Base-by-base conservation (phyloP, 2,797 vertebrate species). In the Hoplostethus atlanticus region DNA sequence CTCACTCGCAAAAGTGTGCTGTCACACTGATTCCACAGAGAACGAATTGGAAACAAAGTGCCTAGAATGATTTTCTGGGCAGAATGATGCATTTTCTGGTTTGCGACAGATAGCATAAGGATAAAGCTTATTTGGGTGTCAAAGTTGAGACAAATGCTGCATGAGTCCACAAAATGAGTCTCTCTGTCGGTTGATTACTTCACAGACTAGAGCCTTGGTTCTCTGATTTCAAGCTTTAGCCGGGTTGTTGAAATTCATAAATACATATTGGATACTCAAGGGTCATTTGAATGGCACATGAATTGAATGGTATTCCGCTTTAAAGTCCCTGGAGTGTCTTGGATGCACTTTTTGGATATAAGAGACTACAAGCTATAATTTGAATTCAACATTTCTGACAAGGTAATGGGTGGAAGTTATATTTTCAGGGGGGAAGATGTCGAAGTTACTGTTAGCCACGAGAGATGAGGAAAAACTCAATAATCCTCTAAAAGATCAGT, bases 281-380 rank as follows among this genome's bases (percentile, higher is more conserved):
- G 57, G 66, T 70, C 61, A 54, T 46, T 53, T 53, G 50, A 62
- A n/a, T 2, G 47, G 70, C 60, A 36, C 34, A 48, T 34, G n/a
- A 65, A 28, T 17, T 40, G 6, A 59, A 42, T 3, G 25, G 1
- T n/a, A 28, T 54, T 57, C 2, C n/a, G 9, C 51, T 69, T 73
- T 59, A 66, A 30, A 34, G 55, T n/a, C 48, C 6, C 3, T 2
- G 6, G 2, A 15, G 7, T 21, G 15, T 48, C 70, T 55, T 40
- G 8, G 40, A 70, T 61, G 10, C 46, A 56, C 15, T 28, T 28
- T 28, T 28, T 28, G 28, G 28, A 3, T 28, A 28, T 28, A 28
- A 28, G 28, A 28, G 3, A 28, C 28, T 28, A 28, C 28, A 28
- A 28, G 28, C 28, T 28, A 28, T 28, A 28, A 28, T 28, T 28